Percentiles rank a stretch among this genome's conserved stretches.
phyloP scores from a whole-genome alignment of 2,888 invertebrate genomes.

The Entomobrya proxima region DNA sequence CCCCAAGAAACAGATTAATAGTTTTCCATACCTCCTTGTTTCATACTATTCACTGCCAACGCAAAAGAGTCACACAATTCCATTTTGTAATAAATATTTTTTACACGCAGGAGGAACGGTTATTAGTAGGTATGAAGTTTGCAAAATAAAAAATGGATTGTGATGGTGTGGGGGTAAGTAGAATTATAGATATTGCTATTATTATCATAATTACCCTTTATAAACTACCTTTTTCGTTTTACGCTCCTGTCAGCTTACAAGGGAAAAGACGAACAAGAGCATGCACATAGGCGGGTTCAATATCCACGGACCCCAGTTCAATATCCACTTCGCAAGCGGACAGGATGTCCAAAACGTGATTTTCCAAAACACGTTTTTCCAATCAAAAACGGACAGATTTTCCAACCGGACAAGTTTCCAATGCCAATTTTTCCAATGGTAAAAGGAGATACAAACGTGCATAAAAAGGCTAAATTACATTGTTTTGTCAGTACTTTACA shows the following conservation, averaged over 20 bases:
- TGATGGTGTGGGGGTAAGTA: not conserved
- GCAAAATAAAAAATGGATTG: not conserved
- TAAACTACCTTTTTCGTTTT: slow-evolving; percentile 20
- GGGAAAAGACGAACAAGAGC: not conserved
- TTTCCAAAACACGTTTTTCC: too few relatives aligned
- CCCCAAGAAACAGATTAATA: not conserved
- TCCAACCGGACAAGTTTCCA: too few relatives aligned
- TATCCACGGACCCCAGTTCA: too few relatives aligned
- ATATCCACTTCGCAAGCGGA: too few relatives aligned
- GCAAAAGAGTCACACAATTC: not conserved
- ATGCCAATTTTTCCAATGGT: too few relatives aligned
- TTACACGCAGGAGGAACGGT: not conserved
- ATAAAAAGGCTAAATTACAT: too few relatives aligned
- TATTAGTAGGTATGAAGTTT: not conserved
- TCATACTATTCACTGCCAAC: not conserved
- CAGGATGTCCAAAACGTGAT: too few relatives aligned
- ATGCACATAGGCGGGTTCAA: too few relatives aligned
- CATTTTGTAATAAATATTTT: not conserved
- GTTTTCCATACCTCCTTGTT: not conserved
- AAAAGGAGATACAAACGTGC: too few relatives aligned
- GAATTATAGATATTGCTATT: not conserved
- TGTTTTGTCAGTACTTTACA: too few relatives aligned
- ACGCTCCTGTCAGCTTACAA: not conserved
- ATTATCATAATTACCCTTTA: slow-evolving; percentile 44
- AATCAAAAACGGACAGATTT: too few relatives aligned